Evolutionary conservation across 2,888 invertebrate species (phyloP), one percentile per base, ranked within the genome.

Genomic region (Opisthograptis luteolata): DNA sequence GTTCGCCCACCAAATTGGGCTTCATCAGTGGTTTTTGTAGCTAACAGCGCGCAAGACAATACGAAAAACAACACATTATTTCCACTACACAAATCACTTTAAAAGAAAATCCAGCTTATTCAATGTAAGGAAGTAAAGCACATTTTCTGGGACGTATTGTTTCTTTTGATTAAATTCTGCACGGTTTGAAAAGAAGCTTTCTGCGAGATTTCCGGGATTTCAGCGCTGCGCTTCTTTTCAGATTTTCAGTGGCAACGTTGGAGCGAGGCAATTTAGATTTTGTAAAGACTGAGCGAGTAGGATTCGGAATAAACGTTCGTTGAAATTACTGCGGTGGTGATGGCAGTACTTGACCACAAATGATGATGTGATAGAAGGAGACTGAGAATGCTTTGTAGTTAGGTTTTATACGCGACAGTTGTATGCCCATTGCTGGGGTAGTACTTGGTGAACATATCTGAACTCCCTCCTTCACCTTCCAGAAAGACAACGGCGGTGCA

Each of bases 401-500:
- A n/a, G n/a, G n/a, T n/a, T n/a, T n/a, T n/a, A n/a, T n/a, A n/a
- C n/a, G n/a, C n/a, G n/a, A n/a, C n/a, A n/a, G n/a, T n/a, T n/a
- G n/a, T n/a, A n/a, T n/a, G n/a, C n/a, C n/a, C n/a, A n/a, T n/a
- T n/a, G n/a, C n/a, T n/a, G n/a, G n/a, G n/a, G n/a, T n/a, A n/a
- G n/a, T n/a, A n/a, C n/a, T n/a, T n/a, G n/a, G n/a, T n/a, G n/a
- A n/a, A 10, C 9, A 25, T 4, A 3, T 1, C 2, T 25, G 3
- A 10, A 1, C 10, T 4, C 3, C 3, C 9, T 9, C 25, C 17
- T 31, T 30, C 5, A 0, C 17, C 0, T 80, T 73, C 2, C 79
- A 90, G 89, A 82, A 70, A 69, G 89, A 90, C 76, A 82, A 88
- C 54, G 89, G 89, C 0, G 89, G 89, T 0, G 85, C 89, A 1